These are phyloP conservation scores for Drosophila varians DNA, from an alignment of 1,140 invertebrate species.

Conservation along the genomic window DNA sequence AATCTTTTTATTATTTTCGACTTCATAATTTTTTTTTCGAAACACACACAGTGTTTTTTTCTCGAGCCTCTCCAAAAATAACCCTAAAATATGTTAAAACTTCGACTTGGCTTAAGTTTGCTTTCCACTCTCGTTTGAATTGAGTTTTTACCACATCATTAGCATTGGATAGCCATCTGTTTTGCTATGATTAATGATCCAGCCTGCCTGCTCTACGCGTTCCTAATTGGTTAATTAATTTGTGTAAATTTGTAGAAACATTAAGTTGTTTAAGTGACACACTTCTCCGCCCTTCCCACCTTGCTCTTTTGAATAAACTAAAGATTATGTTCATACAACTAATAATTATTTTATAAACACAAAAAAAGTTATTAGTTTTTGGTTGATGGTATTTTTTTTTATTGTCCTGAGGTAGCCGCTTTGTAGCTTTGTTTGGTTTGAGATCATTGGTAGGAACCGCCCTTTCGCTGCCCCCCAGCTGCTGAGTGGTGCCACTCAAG, in stretches of 20 bases:
- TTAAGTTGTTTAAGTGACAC: conserved; percentile 48
- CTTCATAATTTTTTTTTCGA: too few relatives aligned
- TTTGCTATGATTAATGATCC: conserved; percentile 43
- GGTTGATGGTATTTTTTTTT: conserved; percentile 43
- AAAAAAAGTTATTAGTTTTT: conserved; percentile 48
- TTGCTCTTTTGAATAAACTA: conserved; percentile 3
- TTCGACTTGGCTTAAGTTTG: conserved; percentile 1
- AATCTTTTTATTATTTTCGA: too few relatives aligned
- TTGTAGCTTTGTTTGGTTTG: conserved; percentile 44
- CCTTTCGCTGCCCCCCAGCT: neutral
- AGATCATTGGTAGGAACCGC: conserved; percentile 38
- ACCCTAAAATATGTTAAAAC: too few relatives aligned
- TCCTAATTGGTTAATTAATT: conserved; percentile 61
- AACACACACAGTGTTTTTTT: too few relatives aligned
- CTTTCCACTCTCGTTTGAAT: conserved; percentile 13
- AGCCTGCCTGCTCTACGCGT: conserved; percentile 16
- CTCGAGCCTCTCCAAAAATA: too few relatives aligned
- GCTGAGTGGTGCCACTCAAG: conserved; percentile 35
- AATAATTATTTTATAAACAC: too few relatives aligned
- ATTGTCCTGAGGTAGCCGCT: conserved; percentile 29
- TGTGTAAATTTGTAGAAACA: conserved; percentile 55
- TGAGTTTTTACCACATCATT: conserved; percentile 37
- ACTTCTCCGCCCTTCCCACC: conserved; percentile 2
- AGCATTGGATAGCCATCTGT: conserved; percentile 18
- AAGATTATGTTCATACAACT: conserved; percentile 19